Evolutionary conservation across 2,113 vertebrate genomes (phyloP), one percentile per base, ranked within the genome.

Genomic region (Psephotus haematonotus): DNA sequence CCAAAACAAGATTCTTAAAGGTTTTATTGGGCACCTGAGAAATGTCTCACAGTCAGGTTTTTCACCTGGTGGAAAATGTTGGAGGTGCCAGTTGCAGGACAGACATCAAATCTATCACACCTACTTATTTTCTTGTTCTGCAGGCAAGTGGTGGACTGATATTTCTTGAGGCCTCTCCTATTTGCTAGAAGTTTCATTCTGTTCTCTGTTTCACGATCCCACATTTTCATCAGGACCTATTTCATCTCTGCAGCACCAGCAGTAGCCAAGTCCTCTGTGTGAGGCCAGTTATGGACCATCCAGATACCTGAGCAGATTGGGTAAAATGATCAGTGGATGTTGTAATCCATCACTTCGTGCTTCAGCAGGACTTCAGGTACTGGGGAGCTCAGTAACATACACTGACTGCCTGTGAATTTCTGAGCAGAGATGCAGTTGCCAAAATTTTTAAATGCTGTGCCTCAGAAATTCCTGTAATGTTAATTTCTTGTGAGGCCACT

Each of bases 11-110:
- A 85, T 96, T 85, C 81, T 84, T 84, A 89, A 65, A 92, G 31
- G 17, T 93, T 96, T 96, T 96, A 97, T 95, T 92, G 77, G 86
- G 50, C 91, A 96, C 92, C 70, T 89, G 96, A 97, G 93, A 93
- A 96, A 95, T 85, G 41, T 84, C 83, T 92, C 78, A 92, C 70
- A 91, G 29, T 95, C 77, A 92, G 31, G 37, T 92, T 96, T 97
- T 96, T 95, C 92, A 97, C 92, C 95, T 94, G 88, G 70, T 96
- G 96, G 96, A 96, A 96, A 96, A 96, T 94, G 59, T 17, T 94
- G 87, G 47, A 94, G 63, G 75, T 95, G 88, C 62, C 93, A 79
- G 65, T 87, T 95, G 70, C 77, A 96, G 53, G 92, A 79, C 52
- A 89, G 37, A 46, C 86, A 91, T 92, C 80, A 96, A 89, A 89